Evolutionary conservation across 1,140 invertebrate species (phyloP), one percentile per base, ranked within the genome.

Genomic region (Monochamus saltuarius): DNA sequence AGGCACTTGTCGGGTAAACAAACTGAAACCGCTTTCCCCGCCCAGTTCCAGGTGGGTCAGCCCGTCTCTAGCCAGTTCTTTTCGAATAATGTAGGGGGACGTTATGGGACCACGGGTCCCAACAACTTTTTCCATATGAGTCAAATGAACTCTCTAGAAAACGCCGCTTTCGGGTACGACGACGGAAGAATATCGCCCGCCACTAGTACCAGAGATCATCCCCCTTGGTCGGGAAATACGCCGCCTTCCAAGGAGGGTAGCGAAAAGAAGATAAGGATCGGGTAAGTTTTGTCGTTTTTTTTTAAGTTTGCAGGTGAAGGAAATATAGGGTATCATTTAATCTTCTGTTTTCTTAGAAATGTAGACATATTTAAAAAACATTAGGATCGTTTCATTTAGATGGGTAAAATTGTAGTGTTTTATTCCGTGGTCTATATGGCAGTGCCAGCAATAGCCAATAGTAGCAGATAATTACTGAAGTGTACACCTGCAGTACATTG

Each of bases 61-160:
- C 73, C 74, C 2, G 71, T 74, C 14, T 75, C 74, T 0, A 69
- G 56, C 58, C 66, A 72, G 45, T 61, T 69, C 55, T 75, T 75
- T 52, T 38, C 56, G 6, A 59, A 57, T 29, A 36, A 14, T 35
- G 49, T 7, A 6, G 10, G 40, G n/a, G 14, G n/a, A 7, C 22
- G 7, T n/a, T n/a, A n/a, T n/a, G 43, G 9, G 8, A 10, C 34
- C 11, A 10, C 19, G 22, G 22, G 29, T 42, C 36, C 13, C n/a
- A 29, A 45, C 6, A 17, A 34, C 8, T 34, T 42, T 29, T n/a
- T 47, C 16, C 14, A 36, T 6, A 29, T 45, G 13, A 39, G 13
- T 9, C 29, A 17, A 10, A 42, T 9, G 22, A 10, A 40, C 11
- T 19, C 17, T 34, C 17, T 19, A 38, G 7, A 40, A 54, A 17